Percentiles rank a stretch among this genome's conserved stretches.
Conservation (phyloP, 2,113 vertebrate species). For the Oophaga pumilio region DNA sequence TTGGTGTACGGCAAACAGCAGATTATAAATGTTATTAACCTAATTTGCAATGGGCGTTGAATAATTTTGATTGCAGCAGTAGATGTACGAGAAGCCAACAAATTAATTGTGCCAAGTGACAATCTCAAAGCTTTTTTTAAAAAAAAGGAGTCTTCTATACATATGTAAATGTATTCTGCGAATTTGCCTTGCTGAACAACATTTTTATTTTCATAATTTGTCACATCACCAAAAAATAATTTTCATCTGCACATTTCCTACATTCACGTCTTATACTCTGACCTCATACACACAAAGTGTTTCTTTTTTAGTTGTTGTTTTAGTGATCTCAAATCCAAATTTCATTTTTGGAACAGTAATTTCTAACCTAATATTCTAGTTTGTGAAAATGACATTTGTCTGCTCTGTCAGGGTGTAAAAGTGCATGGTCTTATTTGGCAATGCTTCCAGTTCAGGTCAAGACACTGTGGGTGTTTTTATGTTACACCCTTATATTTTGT, state of each 20-base stretch:
- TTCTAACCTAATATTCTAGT: neutral
- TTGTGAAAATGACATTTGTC: neutral
- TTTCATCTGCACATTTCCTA: constrained; percentile 5
- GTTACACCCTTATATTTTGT: neutral
- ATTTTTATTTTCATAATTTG: neutral
- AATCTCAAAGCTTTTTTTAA: too few species aligned
- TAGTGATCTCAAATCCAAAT: neutral
- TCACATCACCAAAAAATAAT: neutral
- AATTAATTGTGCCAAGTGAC: too few species aligned
- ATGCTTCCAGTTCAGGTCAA: neutral
- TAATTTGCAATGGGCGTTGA: too few species aligned
- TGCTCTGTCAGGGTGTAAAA: neutral
- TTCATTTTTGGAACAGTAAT: neutral
- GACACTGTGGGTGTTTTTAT: neutral
- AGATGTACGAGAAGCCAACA: too few species aligned
- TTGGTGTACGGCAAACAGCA: too few species aligned
- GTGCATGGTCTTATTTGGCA: constrained; percentile 1
- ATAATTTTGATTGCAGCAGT: too few species aligned
- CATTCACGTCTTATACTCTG: neutral
- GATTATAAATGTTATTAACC: too few species aligned
- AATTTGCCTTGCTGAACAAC: too few species aligned
- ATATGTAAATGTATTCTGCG: too few species aligned
- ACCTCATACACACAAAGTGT: constrained; percentile 14
- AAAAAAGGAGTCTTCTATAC: too few species aligned
- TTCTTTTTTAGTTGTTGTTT: constrained; percentile 3